phyloP scores from a whole-genome alignment of 2,113 vertebrate species.

The Tinamus guttatus region DNA sequence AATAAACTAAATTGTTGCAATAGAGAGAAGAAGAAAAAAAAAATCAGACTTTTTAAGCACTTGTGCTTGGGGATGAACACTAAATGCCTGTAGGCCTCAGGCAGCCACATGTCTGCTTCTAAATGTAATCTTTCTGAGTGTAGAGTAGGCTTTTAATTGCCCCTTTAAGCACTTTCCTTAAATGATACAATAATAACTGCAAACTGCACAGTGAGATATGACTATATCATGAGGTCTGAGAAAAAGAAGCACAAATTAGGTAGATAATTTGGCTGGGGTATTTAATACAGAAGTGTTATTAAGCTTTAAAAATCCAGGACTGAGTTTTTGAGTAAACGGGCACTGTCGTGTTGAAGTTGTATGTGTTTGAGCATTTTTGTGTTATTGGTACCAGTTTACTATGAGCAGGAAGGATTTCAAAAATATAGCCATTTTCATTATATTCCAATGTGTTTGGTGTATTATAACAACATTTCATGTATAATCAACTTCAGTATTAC shows the following conservation, averaged over 20 bases:
- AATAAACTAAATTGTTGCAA: background rate
- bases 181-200: background rate
- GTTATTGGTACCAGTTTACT: background rate
- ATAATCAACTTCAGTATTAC: background rate
- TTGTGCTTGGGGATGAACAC: background rate
- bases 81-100: background rate
- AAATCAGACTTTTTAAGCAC: background rate
- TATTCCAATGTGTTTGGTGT: background rate
- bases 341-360: background rate
- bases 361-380: background rate
- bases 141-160: conserved; percentile 16
- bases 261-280: background rate
- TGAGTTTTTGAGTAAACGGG: background rate
- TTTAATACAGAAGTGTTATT: background rate
- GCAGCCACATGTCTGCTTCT: background rate
- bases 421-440: background rate
- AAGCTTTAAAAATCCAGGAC: background rate
- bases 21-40: too few species aligned
- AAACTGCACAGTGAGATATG: background rate
- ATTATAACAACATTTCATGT: background rate
- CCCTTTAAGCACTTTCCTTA: conserved; percentile 10
- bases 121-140: background rate
- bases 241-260: background rate
- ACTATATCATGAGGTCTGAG: background rate
- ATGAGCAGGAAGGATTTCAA: background rate